Evolutionary conservation across 2,797 vertebrate species (phyloP), one percentile per base, ranked within the genome.

Genomic region (Phrynocephalus guinanensis): DNA sequence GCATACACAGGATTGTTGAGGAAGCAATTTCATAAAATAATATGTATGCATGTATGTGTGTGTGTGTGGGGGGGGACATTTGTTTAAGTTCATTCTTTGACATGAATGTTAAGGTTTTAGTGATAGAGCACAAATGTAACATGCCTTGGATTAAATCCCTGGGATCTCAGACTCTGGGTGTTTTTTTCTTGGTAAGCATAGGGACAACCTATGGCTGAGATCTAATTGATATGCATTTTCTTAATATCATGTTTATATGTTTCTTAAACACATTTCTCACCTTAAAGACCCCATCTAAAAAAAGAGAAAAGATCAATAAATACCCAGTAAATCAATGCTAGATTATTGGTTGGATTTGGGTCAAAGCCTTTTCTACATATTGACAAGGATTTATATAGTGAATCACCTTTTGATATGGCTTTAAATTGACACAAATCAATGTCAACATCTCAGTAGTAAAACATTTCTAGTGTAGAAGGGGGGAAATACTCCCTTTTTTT

Each of bases 401-500:
- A 26, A 1, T 3, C 87, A 6, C 77, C 16, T 81, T n/a, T 79
- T 11, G 30, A 18, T 88, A 10, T 72, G 10, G 11, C 16, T 38
- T 82, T 63, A 67, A 82, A 75, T 3, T 2, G 22, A 24, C 81
- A 15, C 68, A 10, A 48, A 52, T 82, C 20, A 26, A 48, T 22
- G 76, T 33, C 48, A 20, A 30, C 3, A 3, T 72, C 68, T 72
- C 66, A 70, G 30, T 84, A 24, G 6, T 2, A 22, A 80, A 80
- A 60, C 71, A 44, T 89, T 16, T 30, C 6, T 83, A 10, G 72
- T 83, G 75, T 81, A 66, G 20, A 89, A 10, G 86, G 10, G 86
- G 10, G 86, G 33, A 60, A 0, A 85, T 91, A 86, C n/a, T 83
- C 30, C 30, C 89, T 13, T 60, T 84, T 89, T 87, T 88, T 3